A percentile compares a stretch with the other conserved stretches of the same genome.
These are phyloP conservation scores for Podargus strigoides DNA, from an alignment of 2,797 vertebrate genomes.

Conservation along the genomic window DNA sequence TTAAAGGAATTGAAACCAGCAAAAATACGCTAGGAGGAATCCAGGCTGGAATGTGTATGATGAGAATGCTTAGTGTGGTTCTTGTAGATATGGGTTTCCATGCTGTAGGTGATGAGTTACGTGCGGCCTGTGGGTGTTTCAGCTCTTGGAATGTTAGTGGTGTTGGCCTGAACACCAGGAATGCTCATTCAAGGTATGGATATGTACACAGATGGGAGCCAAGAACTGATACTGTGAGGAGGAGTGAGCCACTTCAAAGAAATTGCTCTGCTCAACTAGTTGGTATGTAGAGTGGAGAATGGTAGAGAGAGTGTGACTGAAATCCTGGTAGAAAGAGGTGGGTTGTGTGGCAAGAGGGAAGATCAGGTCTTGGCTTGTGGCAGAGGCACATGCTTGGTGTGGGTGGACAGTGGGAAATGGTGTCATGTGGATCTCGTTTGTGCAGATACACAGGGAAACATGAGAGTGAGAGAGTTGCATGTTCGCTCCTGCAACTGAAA, in stretches of 20 bases:
- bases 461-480: neutral
- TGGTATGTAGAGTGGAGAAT: neutral
- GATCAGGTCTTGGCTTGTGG: neutral
- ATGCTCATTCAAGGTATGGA: neutral
- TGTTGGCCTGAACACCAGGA: neutral
- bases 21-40: neutral
- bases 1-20: neutral
- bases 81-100: neutral
- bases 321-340: neutral
- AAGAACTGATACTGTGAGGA: neutral
- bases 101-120: accelerated
- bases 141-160: neutral
- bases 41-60: neutral
- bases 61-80: neutral
- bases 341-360: neutral
- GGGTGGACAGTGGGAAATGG: neutral
- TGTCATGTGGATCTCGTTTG: neutral
- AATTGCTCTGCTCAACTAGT: neutral
- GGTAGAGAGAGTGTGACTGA: neutral
- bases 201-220: neutral
- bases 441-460: neutral
- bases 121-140: neutral
- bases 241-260: neutral
- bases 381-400: neutral
- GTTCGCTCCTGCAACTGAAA: neutral